Conservation (phyloP, 1,140 invertebrate species). For the Drosophila sechellia region DNA sequence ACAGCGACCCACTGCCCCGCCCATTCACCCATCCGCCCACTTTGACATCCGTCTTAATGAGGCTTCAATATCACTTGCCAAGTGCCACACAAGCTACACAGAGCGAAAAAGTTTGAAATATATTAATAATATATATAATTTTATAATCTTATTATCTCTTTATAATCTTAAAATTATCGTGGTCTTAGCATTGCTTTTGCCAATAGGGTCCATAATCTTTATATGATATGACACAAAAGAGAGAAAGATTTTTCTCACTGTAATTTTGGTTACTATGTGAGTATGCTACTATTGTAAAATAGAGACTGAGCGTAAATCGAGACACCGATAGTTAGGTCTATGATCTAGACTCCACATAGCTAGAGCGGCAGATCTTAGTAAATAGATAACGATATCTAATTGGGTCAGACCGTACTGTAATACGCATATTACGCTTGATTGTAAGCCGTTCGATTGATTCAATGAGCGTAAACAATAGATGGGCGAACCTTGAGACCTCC, state of each 20-base stretch:
- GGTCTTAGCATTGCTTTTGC: not conserved
- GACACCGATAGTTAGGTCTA: not conserved
- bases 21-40: constrained; percentile 24
- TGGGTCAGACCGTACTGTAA: constrained; percentile 46
- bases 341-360: not conserved
- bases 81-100: constrained; percentile 16
- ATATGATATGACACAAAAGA: not conserved
- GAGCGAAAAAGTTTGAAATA: not conserved
- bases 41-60: constrained; percentile 69
- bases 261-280: not conserved
- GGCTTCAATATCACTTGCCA: constrained; percentile 75
- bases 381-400: constrained; percentile 50
- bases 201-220: not conserved
- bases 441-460: constrained; percentile 38
- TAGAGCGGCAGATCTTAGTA: constrained; percentile 6
- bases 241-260: not conserved
- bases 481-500: constrained; percentile 28
- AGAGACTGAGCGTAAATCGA: not conserved
- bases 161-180: no score
- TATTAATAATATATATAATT: no score
- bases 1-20: constrained; percentile 18
- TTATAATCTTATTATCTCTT: no score
- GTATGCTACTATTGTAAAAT: constrained; percentile 8
- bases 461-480: constrained; percentile 6
- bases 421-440: constrained; percentile 38